These are phyloP conservation scores for Polydrusus pterygomalis DNA, from an alignment of 2,888 invertebrate species.

Conservation along the genomic window DNA sequence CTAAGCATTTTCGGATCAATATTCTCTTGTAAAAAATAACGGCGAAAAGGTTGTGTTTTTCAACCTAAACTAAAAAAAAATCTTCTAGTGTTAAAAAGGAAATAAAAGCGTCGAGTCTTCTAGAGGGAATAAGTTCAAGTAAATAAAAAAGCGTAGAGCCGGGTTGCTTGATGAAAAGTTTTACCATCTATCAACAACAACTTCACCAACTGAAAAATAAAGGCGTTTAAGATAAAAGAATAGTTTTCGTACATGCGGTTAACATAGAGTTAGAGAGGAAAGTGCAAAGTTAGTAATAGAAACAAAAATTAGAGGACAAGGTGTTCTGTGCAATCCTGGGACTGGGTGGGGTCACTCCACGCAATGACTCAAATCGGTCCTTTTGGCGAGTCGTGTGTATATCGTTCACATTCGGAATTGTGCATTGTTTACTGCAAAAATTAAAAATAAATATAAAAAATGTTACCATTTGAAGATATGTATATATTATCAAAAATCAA, in stretches of 20 bases:
- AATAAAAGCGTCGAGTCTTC: constrained; percentile 64
- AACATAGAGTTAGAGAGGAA: constrained; percentile 22
- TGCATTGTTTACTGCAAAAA: constrained; percentile 63
- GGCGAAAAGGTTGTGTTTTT: constrained; percentile 26
- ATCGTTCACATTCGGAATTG: constrained; percentile 63
- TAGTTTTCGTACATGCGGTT: constrained; percentile 23
- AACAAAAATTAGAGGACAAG: constrained; percentile 25
- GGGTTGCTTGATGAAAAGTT: constrained; percentile 64
- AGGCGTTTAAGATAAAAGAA: constrained; percentile 45
- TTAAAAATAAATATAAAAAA: constrained; percentile 57
- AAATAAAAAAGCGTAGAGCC: constrained; percentile 62
- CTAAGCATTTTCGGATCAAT: constrained; percentile 20
- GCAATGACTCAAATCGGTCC: constrained; percentile 59
- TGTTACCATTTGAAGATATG: constrained; percentile 19
- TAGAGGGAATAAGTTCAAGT: constrained; percentile 55
- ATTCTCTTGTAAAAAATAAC: constrained; percentile 41
- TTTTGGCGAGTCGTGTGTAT: constrained; percentile 56
- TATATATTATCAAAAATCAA: constrained; percentile 12
- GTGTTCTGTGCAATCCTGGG: constrained; percentile 45
- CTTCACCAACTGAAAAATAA: constrained; percentile 81
- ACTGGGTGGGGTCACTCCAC: constrained; percentile 58
- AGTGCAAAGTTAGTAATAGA: constrained; percentile 30
- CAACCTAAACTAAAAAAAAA: constrained; percentile 42
- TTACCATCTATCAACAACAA: constrained; percentile 82
- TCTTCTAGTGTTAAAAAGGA: constrained; percentile 59